Percentiles rank a stretch among this genome's conserved stretches.
Conservation (phyloP, 1,140 invertebrate genomes). For the Uloborus diversus region DNA sequence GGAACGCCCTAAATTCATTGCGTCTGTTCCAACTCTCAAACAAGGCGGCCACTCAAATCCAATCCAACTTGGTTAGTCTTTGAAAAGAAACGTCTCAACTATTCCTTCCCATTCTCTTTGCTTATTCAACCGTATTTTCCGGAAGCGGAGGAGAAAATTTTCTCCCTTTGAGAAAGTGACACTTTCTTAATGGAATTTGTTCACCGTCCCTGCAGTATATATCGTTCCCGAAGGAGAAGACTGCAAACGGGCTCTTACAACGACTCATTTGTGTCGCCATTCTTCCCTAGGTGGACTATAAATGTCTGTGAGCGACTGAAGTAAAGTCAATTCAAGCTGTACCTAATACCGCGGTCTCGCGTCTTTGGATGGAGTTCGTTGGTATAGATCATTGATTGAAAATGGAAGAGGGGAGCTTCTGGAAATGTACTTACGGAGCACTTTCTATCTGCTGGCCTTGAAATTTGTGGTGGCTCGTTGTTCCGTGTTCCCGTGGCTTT, state of each 20-base stretch:
- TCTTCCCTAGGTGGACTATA: not conserved
- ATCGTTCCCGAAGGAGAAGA: not conserved
- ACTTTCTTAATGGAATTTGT: not conserved
- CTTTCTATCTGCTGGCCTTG: too few species aligned
- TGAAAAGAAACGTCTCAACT: too few species aligned
- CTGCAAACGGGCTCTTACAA: not conserved
- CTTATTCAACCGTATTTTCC: too few species aligned
- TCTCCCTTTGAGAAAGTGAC: too few species aligned
- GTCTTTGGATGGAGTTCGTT: not conserved
- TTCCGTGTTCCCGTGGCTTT: too few species aligned
- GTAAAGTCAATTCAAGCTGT: not conserved
- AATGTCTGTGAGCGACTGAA: conserved; percentile 1
- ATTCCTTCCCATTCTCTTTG: too few species aligned
- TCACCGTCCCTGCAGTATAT: not conserved
- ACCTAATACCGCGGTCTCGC: conserved; percentile 3
- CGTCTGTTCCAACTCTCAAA: too few species aligned
- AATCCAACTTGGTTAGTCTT: too few species aligned
- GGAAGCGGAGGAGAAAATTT: too few species aligned
- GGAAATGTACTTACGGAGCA: not conserved
- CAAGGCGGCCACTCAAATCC: too few species aligned
- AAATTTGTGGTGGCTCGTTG: too few species aligned
- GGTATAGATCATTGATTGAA: conserved; percentile 8
- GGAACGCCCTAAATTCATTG: too few species aligned
- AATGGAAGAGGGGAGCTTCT: not conserved
- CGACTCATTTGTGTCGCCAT: conserved; percentile 3